These are phyloP conservation scores for Chaetorhynchus papuensis DNA, from an alignment of 2,113 vertebrate species.

Conservation along the genomic window DNA sequence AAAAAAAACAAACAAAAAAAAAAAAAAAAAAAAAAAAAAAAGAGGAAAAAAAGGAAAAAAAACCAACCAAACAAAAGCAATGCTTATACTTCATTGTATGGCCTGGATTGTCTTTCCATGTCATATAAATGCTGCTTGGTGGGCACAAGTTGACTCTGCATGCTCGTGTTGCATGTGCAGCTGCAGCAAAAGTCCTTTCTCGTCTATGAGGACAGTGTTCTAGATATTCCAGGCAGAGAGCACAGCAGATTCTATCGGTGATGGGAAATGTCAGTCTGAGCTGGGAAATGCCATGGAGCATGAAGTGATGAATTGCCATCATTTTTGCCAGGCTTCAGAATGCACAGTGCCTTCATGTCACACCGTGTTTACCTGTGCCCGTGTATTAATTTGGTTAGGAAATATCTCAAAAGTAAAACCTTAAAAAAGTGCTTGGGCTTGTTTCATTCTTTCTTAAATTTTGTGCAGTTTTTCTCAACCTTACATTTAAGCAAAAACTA, in stretches of 20 bases:
- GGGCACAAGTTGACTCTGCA: neutral
- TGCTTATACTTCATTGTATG: neutral
- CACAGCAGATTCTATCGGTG: neutral
- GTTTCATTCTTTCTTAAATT: neutral
- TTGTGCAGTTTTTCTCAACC: neutral
- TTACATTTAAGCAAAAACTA: neutral
- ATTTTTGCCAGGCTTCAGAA: neutral
- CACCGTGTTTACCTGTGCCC: neutral
- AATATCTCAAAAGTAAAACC: neutral
- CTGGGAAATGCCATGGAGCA: neutral
- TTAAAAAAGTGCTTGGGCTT: neutral
- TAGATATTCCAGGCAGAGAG: neutral
- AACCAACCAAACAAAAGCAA: rapidly evolving
- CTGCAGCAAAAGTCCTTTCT: neutral
- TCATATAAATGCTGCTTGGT: neutral
- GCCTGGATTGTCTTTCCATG: neutral
- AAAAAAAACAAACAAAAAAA: neutral
- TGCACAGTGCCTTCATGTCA: neutral
- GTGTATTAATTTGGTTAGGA: neutral
- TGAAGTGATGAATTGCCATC: neutral
- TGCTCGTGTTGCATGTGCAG: rapidly evolving
- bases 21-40: too few species aligned
- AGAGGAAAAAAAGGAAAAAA: too few species aligned
- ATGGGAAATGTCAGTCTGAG: neutral
- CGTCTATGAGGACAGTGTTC: neutral